Base-by-base conservation (phyloP, 2,113 vertebrate genomes). In the Leptodactylus fuscus region DNA sequence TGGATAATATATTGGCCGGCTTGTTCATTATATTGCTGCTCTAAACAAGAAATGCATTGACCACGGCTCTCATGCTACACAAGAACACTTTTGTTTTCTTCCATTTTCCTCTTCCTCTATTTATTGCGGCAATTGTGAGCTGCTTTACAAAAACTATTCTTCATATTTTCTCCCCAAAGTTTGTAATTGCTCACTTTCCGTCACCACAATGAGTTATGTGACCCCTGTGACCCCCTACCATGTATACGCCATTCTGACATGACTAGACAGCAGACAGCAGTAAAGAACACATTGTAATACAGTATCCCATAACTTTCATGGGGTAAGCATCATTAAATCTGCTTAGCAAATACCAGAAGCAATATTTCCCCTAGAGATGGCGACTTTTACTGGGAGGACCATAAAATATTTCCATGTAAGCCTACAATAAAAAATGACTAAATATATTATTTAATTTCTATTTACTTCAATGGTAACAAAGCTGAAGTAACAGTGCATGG, bases 41-140 rank as follows among this genome's bases (percentile, higher is more conserved):
- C 70, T 46, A 46, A 41, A 73, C 36, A 73, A 73, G 38, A 73
- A 73, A 24, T 73, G 38, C 36, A 73, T 46, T 73, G 70, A 73
- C 12, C 1, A 10, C 32, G 22, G 32, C 16, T 38, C 65, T 38
- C 34, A 38, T 38, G n/a, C 65, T 69, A 38, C 65, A 69, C 65
- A 69, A 38, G 65, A 69, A 69, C 65, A 38, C 65, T 36, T 38
- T 69, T 69, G 65, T 69, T 36, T 69, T 65, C 60, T 32, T 32
- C 32, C 18, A 38, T 69, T 69, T 38, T 69, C 65, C 18, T 38
- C 5, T 69, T 69, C 65, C 65, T 69, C 32, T 36, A 69, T 38
- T 38, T 69, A 69, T 22, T 67, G 29, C 34, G 62, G 6, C 13
- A 34, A 67, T 32, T 34, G 62, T 67, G 29, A 36, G 62, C 27